Evolutionary conservation across 1,140 invertebrate genomes (phyloP), one percentile per base, ranked within the genome.

Genomic region (Vollenhovia emeryi): DNA sequence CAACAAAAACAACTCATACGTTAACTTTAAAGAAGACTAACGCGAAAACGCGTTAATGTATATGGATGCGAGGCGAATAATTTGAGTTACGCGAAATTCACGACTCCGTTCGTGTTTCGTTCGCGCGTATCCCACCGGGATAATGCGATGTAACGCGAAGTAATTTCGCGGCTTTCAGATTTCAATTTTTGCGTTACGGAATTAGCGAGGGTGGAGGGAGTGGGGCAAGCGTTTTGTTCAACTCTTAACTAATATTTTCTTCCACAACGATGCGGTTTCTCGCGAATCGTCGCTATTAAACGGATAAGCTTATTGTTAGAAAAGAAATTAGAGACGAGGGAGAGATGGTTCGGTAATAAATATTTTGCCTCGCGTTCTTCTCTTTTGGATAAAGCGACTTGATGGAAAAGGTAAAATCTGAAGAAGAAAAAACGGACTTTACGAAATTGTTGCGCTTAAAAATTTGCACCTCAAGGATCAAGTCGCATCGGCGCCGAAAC

Each of bases 131-230:
- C 74, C 55, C 74, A 45, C 57, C 40, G 74, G 57, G 74, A 48
- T 78, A 78, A 78, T 78, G 57, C 74, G 74, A 62, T 64, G 74
- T 78, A 78, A 78, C 74, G 74, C 74, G 57, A 78, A 78, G 74
- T 78, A 78, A 78, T 78, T 64, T 78, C 74, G 74, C 74, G 74
- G 74, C 57, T 64, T 78, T 78, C 57, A 64, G 50, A 78, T 78
- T 78, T 78, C 74, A 78, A 78, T 78, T 78, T 78, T 78, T 78
- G 40, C 74, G 27, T 43, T 60, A 60, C 74, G 74, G 57, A 33
- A 78, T 78, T 78, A 78, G 57, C 27, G 57, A 21, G 40, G 40
- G 21, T 15, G 27, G 40, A 30, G 27, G 13, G 59, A 78, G 30
- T 4, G 43, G 18, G 62, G 21, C 27, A 59, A n/a, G n/a, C 57